A percentile compares a stretch with the other conserved stretches of the same genome.
phyloP scores from a whole-genome alignment of 2,113 vertebrate species.

The Cyanoliseus patagonus region DNA sequence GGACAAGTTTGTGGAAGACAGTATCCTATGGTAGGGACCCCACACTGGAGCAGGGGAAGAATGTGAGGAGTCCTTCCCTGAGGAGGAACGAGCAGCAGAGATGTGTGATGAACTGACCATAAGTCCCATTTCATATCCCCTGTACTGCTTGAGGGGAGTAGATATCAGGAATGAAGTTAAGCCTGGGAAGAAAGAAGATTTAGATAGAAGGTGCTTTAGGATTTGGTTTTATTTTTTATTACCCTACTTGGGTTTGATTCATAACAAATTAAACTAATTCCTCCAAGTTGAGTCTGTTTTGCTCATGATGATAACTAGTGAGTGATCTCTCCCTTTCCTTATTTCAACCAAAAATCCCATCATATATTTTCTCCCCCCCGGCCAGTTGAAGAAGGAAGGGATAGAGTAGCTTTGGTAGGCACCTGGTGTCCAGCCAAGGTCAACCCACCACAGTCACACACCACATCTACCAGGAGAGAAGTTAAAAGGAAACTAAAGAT shows the following conservation, averaged over 20 bases:
- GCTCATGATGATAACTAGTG: neutral
- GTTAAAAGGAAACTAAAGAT: neutral
- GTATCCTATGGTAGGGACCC: too few relatives aligned
- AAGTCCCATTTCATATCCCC: rapidly evolving
- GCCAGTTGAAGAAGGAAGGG: neutral
- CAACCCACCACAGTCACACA: neutral
- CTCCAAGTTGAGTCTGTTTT: neutral
- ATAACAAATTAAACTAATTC: neutral
- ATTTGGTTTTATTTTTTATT: neutral
- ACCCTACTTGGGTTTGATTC: neutral
- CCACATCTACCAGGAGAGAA: neutral
- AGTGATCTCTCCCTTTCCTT: neutral
- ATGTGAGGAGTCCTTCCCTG: neutral
- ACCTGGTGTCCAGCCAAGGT: neutral
- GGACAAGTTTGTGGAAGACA: too few relatives aligned
- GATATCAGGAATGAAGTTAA: neutral
- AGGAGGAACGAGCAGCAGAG: neutral
- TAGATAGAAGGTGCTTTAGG: neutral
- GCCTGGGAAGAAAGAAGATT: neutral
- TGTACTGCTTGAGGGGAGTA: rapidly evolving
- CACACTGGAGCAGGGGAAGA: neutral
- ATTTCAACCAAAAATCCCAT: rapidly evolving
- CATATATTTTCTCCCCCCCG: neutral
- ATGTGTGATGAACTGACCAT: neutral
- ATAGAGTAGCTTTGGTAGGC: neutral